Evolutionary conservation across 2,888 invertebrate species (phyloP), one percentile per base, ranked within the genome.

Genomic region (Rhamphomyia laevipes): DNA sequence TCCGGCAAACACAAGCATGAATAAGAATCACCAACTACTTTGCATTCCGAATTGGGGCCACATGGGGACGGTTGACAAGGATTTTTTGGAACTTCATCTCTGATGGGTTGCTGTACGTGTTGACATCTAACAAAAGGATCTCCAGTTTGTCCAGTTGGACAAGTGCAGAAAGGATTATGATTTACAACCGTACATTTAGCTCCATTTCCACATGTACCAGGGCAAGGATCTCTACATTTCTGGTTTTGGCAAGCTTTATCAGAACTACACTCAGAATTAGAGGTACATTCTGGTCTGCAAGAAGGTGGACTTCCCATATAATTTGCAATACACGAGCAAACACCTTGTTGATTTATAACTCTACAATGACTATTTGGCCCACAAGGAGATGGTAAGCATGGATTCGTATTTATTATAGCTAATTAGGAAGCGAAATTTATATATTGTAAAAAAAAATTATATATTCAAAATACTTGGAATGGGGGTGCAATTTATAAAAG

Each of bases 361-460:
- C 82, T 76, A 64, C 86, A 88, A 65, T 83, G 82, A 62, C 84
- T 84, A 63, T 85, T 86, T 0, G 84, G 81, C 45, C 88, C 89
- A 65, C 88, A 89, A 0, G 88, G 87, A 46, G 78, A 75, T 21
- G 81, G 80, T 56, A 73, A 74, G 59, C 82, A 83, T n/a, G 81
- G 81, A 65, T 84, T 72, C 50, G 35, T 38, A 16, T 31, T 43
- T 21, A 47, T 35, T 35, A 35, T 35, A 35, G 35, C 35, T 35
- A n/a, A 4, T 7, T n/a, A 13, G 11, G 10, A 41, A 4, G 12
- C 2, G 2, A 41, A 7, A n/a, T 15, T 4, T 12, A 12, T 17
- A 41, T 4, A 23, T 18, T 18, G 7, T 18, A 10, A 12, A 23
- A 13, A 30, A 30, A 21, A 9, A 13, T 30, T 9, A 23, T 12